Percentiles rank a stretch among this genome's conserved stretches.
Evolutionary conservation across 2,888 invertebrate species (phyloP).

Genomic region (Anagyrus pseudococci): DNA sequence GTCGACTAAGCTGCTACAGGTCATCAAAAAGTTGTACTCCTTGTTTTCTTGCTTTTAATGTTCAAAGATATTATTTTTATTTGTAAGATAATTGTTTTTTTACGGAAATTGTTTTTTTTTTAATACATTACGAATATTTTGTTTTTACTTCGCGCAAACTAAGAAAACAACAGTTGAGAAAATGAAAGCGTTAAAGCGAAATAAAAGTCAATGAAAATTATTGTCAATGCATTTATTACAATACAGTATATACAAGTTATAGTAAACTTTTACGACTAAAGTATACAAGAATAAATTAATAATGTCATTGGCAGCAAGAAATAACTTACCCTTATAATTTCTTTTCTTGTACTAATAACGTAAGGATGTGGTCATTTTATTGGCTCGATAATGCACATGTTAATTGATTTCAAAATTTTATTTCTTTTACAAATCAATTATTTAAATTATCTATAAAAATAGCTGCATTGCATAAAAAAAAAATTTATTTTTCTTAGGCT

Average conservation of each 20-base stretch:
- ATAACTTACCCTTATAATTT: slow-evolving; percentile 33
- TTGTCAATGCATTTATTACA: slow-evolving; percentile 52
- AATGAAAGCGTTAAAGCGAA: too few relatives aligned
- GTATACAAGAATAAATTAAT: slow-evolving; percentile 41
- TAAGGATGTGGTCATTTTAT: too few relatives aligned
- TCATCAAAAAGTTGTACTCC: too few relatives aligned
- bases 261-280: slow-evolving; percentile 43
- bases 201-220: too few relatives aligned
- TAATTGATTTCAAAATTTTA: neutral
- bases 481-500: neutral
- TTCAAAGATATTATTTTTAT: too few relatives aligned
- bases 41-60: too few relatives aligned
- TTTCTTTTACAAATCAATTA: neutral
- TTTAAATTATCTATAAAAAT: neutral
- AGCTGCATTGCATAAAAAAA: neutral
- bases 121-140: too few relatives aligned
- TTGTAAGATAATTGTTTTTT: too few relatives aligned
- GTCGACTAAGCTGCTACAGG: too few relatives aligned
- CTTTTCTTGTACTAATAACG: slow-evolving; percentile 18
- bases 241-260: slow-evolving; percentile 55
- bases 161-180: too few relatives aligned
- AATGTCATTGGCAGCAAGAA: slow-evolving; percentile 43
- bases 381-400: slow-evolving; percentile 20
- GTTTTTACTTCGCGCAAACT: too few relatives aligned
- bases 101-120: too few relatives aligned